These are phyloP conservation scores for Brotula barbata DNA, from an alignment of 2,797 vertebrate genomes.

Conservation along the genomic window DNA sequence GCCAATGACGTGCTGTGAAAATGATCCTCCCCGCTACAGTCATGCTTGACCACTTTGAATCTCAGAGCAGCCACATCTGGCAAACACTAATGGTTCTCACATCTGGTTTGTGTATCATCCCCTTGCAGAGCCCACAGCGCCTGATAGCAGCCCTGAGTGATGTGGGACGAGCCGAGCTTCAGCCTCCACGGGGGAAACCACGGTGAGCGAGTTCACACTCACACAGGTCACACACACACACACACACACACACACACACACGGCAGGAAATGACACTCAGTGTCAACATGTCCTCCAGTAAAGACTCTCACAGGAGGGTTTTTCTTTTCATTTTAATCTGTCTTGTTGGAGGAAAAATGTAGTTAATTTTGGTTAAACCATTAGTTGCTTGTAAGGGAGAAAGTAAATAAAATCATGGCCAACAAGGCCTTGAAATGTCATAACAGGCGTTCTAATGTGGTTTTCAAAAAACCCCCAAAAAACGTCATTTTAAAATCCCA, in stretches of 20 bases:
- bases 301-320: constrained; percentile 3
- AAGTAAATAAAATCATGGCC: no score
- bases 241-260: constrained; percentile 25
- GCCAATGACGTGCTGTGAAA: constrained; percentile 60
- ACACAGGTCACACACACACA: constrained; percentile 30
- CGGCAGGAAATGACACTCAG: constrained; percentile 52
- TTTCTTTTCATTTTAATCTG: no score
- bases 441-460: no score
- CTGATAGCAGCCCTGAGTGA: constrained; percentile 46
- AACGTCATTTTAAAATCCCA: no score
- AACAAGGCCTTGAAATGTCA: no score
- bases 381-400: no score
- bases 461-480: no score
- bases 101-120: constrained; percentile 74
- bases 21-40: constrained; percentile 60
- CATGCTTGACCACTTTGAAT: constrained; percentile 81
- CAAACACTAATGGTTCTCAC: constrained; percentile 54
- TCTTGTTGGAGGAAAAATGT: no score
- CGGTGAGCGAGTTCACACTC: constrained; percentile 37
- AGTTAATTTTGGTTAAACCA: no score
- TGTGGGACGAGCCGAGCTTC: constrained; percentile 45
- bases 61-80: constrained; percentile 84
- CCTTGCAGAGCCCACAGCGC: constrained; percentile 50
- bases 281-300: constrained; percentile 1
- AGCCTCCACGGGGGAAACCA: constrained; percentile 28